Base-by-base conservation (phyloP, 2,888 invertebrate species). In the Sylvicola cinctus region DNA sequence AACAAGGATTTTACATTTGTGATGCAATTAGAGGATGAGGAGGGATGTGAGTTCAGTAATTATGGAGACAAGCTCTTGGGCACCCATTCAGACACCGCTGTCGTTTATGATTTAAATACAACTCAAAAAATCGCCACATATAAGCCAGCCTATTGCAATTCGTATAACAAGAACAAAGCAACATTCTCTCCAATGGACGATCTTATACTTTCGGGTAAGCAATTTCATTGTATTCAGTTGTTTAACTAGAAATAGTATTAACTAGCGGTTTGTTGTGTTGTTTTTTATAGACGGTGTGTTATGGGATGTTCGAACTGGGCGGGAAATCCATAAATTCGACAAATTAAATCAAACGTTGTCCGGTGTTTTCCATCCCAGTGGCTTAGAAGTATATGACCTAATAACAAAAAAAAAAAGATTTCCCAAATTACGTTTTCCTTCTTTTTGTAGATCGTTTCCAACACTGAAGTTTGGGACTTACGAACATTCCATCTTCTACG, bases 401-500 rank as follows among this genome's bases (percentile, higher is more conserved):
- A n/a, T n/a, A n/a, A n/a, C n/a, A n/a, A n/a, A n/a, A n/a, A n/a
- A n/a, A n/a, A n/a, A n/a, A n/a, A n/a, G n/a, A n/a, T n/a, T n/a
- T n/a, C n/a, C n/a, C n/a, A n/a, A n/a, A n/a, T 6, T 16, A 12
- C 27, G n/a, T 28, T 16, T 29, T 32, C 27, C 23, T 32, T 37
- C 36, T 42, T 41, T 40, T 52, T 52, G 0, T 53, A 77, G 70
- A 74, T 93, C 28, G 84, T 98, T 48, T 90, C 95, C 36, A 96
- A 96, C 52, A 88, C 93, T 0, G 95, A 98, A 68, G 88, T 96
- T 35, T 98, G 96, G 96, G 98, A 98, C 54, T 58, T 96, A 16
- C 63, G 96, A 44, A 93, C 91, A 29, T 95, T 88, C 56, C 87
- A 91, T 50, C 61, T 98, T 29, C 60, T 98, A 25, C 74, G 90